Percentiles rank a stretch among this genome's conserved stretches.
These are phyloP conservation scores for Cheilosia variabilis DNA, from an alignment of 2,888 invertebrate species.

Conservation along the genomic window DNA sequence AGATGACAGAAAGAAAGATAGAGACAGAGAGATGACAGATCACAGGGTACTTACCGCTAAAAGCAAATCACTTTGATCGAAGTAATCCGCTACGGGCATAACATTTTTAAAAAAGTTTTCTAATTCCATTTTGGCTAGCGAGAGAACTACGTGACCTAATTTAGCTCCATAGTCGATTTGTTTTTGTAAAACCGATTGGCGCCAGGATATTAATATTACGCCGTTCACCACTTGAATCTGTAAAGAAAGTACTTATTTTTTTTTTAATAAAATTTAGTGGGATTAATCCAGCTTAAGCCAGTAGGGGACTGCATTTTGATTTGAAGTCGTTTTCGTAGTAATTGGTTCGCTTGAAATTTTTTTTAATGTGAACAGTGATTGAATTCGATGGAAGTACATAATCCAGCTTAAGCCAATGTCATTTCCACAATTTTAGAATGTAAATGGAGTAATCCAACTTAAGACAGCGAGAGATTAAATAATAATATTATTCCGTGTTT, in stretches of 20 bases:
- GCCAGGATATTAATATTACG: slow-evolving; percentile 93
- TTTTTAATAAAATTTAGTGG: no score
- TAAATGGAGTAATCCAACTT: background rate
- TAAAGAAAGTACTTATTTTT: slow-evolving; percentile 73
- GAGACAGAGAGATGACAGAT: background rate
- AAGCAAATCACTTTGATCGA: slow-evolving; percentile 93
- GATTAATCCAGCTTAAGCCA: background rate
- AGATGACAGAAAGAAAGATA: background rate
- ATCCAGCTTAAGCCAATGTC: no score
- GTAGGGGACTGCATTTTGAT: no score
- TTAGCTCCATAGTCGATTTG: slow-evolving; percentile 96
- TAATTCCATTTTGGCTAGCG: slow-evolving; percentile 93
- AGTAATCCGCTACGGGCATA: slow-evolving; percentile 95
- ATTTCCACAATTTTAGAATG: no score
- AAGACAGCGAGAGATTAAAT: no score
- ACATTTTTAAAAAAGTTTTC: slow-evolving; percentile 95
- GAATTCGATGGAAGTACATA: no score
- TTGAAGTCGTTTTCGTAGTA: no score
- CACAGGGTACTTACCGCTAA: slow-evolving; percentile 85
- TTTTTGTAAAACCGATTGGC: slow-evolving; percentile 92
- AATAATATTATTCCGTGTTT: no score
- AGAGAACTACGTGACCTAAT: slow-evolving; percentile 91
- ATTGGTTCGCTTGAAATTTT: no score
- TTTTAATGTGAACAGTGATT: no score
- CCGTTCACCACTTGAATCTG: slow-evolving; percentile 95